Conservation (phyloP, 2,888 invertebrate genomes). For the Pterobdella sp. region DNA sequence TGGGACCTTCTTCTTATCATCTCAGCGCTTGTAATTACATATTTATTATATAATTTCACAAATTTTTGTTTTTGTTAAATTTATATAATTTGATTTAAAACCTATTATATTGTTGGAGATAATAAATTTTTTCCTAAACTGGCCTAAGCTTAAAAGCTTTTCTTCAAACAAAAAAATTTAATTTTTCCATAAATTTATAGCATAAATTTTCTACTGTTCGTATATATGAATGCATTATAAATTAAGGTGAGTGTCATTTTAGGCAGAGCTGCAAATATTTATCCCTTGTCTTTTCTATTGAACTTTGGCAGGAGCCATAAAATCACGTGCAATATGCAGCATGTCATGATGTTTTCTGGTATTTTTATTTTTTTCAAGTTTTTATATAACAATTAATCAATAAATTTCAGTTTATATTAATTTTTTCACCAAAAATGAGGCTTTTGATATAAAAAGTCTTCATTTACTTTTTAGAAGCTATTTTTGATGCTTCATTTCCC, state of each 20-base stretch:
- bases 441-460: background rate
- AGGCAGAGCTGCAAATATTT: conserved; percentile 87
- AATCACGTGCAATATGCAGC: conserved; percentile 86
- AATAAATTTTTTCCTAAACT: background rate
- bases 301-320: conserved; percentile 78
- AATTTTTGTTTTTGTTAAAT: too few relatives aligned
- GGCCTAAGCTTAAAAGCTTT: too few relatives aligned
- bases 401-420: too few relatives aligned
- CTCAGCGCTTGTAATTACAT: conserved; percentile 68
- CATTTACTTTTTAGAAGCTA: too few relatives aligned
- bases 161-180: too few relatives aligned
- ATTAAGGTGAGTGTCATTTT: conserved; percentile 76
- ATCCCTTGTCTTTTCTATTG: conserved; percentile 82
- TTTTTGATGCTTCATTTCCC: too few relatives aligned
- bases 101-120: background rate
- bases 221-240: background rate
- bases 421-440: background rate
- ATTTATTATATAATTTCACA: too few relatives aligned
- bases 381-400: background rate
- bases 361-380: too few relatives aligned
- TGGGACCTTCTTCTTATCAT: conserved; percentile 86
- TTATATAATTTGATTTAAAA: background rate
- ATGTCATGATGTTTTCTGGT: conserved; percentile 94
- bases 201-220: too few relatives aligned
- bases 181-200: too few relatives aligned